These are phyloP conservation scores for Cepaea nemoralis DNA, from an alignment of 1,140 invertebrate species.

Conservation along the genomic window DNA sequence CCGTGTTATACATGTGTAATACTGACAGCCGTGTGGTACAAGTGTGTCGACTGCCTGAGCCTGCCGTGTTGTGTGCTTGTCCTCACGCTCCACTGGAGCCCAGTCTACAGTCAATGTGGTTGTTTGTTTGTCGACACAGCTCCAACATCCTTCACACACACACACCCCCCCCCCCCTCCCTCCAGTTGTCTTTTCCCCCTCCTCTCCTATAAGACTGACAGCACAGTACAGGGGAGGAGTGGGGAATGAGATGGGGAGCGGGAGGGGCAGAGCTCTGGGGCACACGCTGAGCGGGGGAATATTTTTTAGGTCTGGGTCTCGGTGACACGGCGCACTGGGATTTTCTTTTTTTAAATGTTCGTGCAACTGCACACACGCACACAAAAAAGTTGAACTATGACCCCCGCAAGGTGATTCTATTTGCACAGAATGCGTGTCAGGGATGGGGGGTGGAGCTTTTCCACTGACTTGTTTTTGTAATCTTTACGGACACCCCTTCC, in stretches of 20 bases:
- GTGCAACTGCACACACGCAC: neutral
- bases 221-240: too few species aligned
- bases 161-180: too few species aligned
- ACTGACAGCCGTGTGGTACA: too few species aligned
- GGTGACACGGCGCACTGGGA: neutral
- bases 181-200: too few species aligned
- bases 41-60: too few species aligned
- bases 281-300: neutral
- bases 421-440: neutral
- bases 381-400: neutral
- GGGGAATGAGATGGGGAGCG: neutral
- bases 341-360: neutral
- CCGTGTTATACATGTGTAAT: too few species aligned
- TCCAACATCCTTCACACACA: too few species aligned
- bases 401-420: constrained; percentile 25
- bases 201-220: too few species aligned
- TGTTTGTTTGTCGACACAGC: too few species aligned
- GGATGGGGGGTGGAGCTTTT: neutral
- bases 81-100: too few species aligned
- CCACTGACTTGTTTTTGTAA: neutral
- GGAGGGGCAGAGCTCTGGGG: neutral
- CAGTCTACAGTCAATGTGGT: too few species aligned
- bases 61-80: too few species aligned
- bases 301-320: constrained; percentile 33
- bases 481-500: neutral